Conservation (phyloP, 2,113 vertebrate species). For the Melospiza melodia region DNA sequence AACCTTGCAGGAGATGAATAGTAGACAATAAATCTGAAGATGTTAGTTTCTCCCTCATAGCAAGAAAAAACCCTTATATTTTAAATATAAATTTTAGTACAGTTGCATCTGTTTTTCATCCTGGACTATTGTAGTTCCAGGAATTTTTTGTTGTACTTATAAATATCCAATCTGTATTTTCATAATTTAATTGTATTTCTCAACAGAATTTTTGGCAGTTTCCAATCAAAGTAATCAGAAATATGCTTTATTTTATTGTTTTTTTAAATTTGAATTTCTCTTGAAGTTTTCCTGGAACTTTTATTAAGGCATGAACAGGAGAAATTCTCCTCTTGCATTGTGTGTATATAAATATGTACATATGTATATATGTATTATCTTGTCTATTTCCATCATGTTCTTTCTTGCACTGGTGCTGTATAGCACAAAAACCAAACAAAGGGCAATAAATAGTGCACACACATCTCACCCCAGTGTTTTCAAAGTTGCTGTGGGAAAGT, state of each 20-base stretch:
- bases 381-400: neutral
- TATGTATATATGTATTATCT: neutral
- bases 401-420: neutral
- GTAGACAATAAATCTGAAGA: neutral
- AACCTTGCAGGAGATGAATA: neutral
- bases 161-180: neutral
- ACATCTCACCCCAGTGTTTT: neutral
- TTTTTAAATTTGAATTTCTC: neutral
- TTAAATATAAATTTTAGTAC: neutral
- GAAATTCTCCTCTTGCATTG: neutral
- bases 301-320: neutral
- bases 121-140: neutral
- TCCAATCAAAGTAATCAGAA: neutral
- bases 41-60: neutral
- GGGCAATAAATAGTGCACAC: neutral
- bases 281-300: neutral
- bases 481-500: neutral
- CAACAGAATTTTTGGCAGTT: neutral
- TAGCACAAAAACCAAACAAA: neutral
- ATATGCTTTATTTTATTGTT: neutral
- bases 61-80: neutral
- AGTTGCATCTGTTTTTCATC: neutral
- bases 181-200: neutral
- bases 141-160: neutral
- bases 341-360: neutral